Evolutionary conservation across 2,888 invertebrate genomes (phyloP), one percentile per base, ranked within the genome.

Genomic region (Dyspetes luteomarginatus): DNA sequence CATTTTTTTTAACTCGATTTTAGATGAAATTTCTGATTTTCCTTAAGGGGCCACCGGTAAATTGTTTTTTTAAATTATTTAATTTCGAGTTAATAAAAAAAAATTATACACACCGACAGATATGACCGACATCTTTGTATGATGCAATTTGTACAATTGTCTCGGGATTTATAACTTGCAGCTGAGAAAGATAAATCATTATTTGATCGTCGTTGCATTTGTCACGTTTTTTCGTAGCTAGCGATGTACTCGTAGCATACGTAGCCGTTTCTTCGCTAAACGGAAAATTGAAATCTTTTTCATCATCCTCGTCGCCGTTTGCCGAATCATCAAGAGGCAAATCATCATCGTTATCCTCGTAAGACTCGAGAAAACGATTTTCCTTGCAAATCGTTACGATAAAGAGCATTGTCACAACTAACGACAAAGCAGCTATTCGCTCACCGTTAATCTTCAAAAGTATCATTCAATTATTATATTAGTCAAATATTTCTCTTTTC

Each of bases 161-260:
- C 86, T 94, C 94, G 0, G 94, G 94, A 88, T 93, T 93, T 15
- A 93, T 92, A 3, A 93, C 91, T 86, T 93, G 93, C 58, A 93
- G 88, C 72, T 93, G 92, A 0, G 94, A 94, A 80, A 94, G 88
- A 83, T 93, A 93, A 71, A 91, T 83, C 85, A 94, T 89, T 48
- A 94, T 82, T 74, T 90, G 89, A 83, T 94, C 93, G 82, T 92
- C 92, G 81, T 92, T 90, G 84, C 92, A 93, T 79, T 58, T 82
- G 2, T 72, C 60, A 4, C 22, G 17, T 58, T 67, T 50, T n/a
- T 36, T 62, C 50, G 58, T 26, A 28, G 26, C 50, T 17, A 52
- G 19, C 19, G 64, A 30, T 26, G 43, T 19, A 17, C 15, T 65
- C 17, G 58, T 73, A 0, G 22, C n/a, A 12, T 72, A 68, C 58